These are phyloP conservation scores for Agonopterix subpropinquella DNA, from an alignment of 2,888 invertebrate genomes.

Conservation along the genomic window DNA sequence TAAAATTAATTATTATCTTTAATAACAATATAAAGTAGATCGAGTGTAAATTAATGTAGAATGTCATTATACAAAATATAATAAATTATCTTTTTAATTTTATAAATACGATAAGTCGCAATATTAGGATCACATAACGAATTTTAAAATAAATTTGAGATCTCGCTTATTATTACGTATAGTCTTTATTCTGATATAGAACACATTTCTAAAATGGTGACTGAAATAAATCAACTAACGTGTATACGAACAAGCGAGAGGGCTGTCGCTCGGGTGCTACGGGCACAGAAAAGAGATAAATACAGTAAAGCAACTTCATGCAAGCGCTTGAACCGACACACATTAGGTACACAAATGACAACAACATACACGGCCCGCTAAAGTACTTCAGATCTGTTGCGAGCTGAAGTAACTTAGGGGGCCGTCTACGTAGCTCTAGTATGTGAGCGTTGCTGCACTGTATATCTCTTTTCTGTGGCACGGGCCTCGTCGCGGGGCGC, in stretches of 20 bases:
- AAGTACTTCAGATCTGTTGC: not conserved
- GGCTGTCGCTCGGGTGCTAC: slow-evolving; percentile 9
- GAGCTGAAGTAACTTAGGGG: too few relatives aligned
- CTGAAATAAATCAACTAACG: slow-evolving; percentile 64
- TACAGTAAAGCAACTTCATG: too few relatives aligned
- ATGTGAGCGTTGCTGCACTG: too few relatives aligned
- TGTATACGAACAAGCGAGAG: slow-evolving; percentile 67
- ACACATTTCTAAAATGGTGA: slow-evolving; percentile 69
- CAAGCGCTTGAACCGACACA: too few relatives aligned
- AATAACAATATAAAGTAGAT: slow-evolving; percentile 70
- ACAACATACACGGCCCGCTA: slow-evolving; percentile 7
- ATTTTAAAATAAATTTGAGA: slow-evolving; percentile 74
- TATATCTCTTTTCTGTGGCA: not conserved
- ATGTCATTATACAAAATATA: slow-evolving; percentile 73
- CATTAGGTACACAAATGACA: slow-evolving; percentile 13
- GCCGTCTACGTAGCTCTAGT: too few relatives aligned
- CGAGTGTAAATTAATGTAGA: slow-evolving; percentile 73
- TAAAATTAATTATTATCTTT: slow-evolving; percentile 75
- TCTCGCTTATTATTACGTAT: slow-evolving; percentile 73
- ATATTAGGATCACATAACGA: slow-evolving; percentile 70
- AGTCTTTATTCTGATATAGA: slow-evolving; percentile 74
- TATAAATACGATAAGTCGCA: slow-evolving; percentile 68
- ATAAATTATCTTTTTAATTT: slow-evolving; percentile 70
- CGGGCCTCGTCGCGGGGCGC: slow-evolving; percentile 6
- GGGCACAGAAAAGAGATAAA: too few relatives aligned